Evolutionary conservation across 1,140 invertebrate species (phyloP).

Genomic region (Limonius californicus): DNA sequence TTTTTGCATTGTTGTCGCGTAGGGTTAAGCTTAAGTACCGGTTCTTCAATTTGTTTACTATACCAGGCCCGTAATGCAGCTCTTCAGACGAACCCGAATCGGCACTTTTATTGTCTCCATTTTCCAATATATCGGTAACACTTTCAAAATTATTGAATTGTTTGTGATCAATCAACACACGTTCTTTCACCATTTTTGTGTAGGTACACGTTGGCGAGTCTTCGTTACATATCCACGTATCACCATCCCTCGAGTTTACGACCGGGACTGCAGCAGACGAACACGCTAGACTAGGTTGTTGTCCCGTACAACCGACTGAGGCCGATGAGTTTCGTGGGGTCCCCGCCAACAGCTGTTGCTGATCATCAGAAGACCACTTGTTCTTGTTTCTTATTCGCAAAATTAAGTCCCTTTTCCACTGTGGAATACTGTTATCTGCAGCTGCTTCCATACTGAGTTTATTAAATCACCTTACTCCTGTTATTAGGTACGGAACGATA

Average conservation of each 20-base stretch:
- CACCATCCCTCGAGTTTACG: slow-evolving; percentile 3
- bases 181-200: slow-evolving; percentile 38
- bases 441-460: not conserved
- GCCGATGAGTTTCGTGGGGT: slow-evolving; percentile 21
- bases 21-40: slow-evolving; percentile 79
- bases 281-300: slow-evolving; percentile 30
- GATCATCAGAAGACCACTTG: slow-evolving; percentile 18
- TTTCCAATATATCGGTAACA: slow-evolving; percentile 16
- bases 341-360: slow-evolving; percentile 22
- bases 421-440: slow-evolving; percentile 24
- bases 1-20: slow-evolving; percentile 57
- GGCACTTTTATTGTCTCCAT: slow-evolving; percentile 22
- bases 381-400: slow-evolving; percentile 36
- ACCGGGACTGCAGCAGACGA: slow-evolving; percentile 18
- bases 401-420: slow-evolving; percentile 42
- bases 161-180: slow-evolving; percentile 31
- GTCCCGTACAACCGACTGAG: slow-evolving; percentile 23
- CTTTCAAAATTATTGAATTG: slow-evolving; percentile 11
- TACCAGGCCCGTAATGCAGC: slow-evolving; percentile 85
- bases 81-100: slow-evolving; percentile 68
- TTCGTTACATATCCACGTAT: slow-evolving; percentile 18
- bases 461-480: too few species aligned
- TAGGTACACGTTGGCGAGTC: not conserved
- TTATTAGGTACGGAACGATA: too few species aligned
- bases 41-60: slow-evolving; percentile 80